Conservation (phyloP, 2,888 invertebrate species). For the Galerucella calmariensis region DNA sequence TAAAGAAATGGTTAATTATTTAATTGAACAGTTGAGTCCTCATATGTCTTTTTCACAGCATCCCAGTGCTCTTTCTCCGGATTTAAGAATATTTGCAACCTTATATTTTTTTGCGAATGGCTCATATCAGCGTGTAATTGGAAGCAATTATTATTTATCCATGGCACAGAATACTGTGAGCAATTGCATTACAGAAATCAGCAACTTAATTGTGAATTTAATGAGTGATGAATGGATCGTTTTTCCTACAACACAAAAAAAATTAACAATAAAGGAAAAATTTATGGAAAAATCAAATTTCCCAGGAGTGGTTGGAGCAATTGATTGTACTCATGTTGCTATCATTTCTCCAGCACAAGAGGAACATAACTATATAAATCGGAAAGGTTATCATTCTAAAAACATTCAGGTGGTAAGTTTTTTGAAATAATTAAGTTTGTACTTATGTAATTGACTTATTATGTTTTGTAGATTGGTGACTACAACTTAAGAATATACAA, state of each 20-base stretch:
- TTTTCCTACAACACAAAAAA: constrained; percentile 29
- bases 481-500: no score
- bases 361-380: neutral
- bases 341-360: neutral
- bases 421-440: no score
- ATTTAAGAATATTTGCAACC: neutral
- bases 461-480: no score
- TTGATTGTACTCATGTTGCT: neutral
- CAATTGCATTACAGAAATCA: constrained; percentile 25
- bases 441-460: no score
- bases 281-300: constrained; percentile 13
- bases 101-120: no score
- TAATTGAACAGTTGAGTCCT: constrained; percentile 11
- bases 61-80: constrained; percentile 6
- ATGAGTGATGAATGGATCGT: constrained; percentile 26
- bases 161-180: constrained; percentile 24
- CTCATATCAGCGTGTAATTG: no score
- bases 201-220: constrained; percentile 12
- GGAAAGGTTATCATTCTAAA: constrained; percentile 6
- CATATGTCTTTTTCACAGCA: constrained; percentile 22
- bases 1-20: constrained; percentile 36
- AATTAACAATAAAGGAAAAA: constrained; percentile 12
- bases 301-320: neutral
- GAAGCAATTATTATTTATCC: no score
- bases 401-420: no score